phyloP scores from a whole-genome alignment of 2,888 invertebrate species.

The Amphipoea oculea region DNA sequence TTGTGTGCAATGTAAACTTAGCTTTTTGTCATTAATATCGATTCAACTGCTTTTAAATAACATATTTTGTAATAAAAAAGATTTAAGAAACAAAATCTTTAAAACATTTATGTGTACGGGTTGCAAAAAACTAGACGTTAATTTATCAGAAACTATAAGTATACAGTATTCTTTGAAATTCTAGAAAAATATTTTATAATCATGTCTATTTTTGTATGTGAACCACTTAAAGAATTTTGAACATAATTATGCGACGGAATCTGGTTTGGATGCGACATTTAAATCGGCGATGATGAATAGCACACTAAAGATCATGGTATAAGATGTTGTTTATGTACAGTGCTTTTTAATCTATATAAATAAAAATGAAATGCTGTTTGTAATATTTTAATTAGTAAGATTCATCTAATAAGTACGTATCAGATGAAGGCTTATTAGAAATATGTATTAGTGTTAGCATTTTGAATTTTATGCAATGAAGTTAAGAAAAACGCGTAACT shows the following conservation, averaged over 20 bases:
- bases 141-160: slow-evolving; percentile 15
- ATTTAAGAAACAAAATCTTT: slow-evolving; percentile 21
- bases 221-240: slow-evolving; percentile 53
- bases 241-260: slow-evolving; percentile 36
- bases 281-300: slow-evolving; percentile 57
- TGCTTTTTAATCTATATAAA: background rate
- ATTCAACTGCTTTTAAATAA: slow-evolving; percentile 41
- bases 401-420: background rate
- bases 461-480: too few species aligned
- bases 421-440: background rate
- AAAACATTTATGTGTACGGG: background rate
- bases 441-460: too few species aligned
- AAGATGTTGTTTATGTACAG: background rate
- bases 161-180: slow-evolving; percentile 20
- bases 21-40: slow-evolving; percentile 19
- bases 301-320: slow-evolving; percentile 34
- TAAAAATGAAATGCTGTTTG: background rate
- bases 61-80: slow-evolving; percentile 24
- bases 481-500: too few species aligned
- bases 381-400: background rate
- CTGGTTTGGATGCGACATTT: slow-evolving; percentile 58
- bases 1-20: slow-evolving; percentile 27
- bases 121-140: slow-evolving; percentile 22
- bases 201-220: slow-evolving; percentile 42
- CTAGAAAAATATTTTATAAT: slow-evolving; percentile 47